Base-by-base conservation (phyloP, 1,140 invertebrate genomes). In the Lysiphlebus fabarum region DNA sequence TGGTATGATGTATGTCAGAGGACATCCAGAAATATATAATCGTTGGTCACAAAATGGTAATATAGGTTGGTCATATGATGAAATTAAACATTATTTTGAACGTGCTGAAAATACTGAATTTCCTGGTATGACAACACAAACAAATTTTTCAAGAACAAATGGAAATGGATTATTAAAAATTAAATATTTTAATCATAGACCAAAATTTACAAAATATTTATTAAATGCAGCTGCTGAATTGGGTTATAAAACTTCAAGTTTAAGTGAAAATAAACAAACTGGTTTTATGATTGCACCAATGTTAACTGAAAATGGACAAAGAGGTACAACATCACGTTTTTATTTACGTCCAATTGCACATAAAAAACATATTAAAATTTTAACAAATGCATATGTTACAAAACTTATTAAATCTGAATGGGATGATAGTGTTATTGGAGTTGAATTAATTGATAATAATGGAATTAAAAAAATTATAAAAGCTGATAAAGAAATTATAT, bases 21-120 rank as follows among this genome's bases (percentile, higher is more conserved):
- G 90, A 0, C 87, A 89, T 68, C 84, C 83, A 1, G 78, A 83
- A n/a, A 86, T 91, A 63, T 91, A 87, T 67, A 86, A 92, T 70
- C 77, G 82, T 42, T 91, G 89, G 88, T 83, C 79, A 6, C 75
- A 76, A 5, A 78, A 86, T 61, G 95, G 95, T 7, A 96, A 95
- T 61, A 71, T 74, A 2, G 92, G 91, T 2, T 98, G 95, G 95
- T 87, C 88, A 7, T 98, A 92, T 70, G 76, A 86, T 3, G 88
- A 93, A 54, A 81, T 95, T 0, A 72, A 90, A n/a, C 87, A 71
- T 10, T 81, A 80, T 53, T 82, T 82, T 62, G 75, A 77, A 44
- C 71, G 69, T 5, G 71, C 71, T 0, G 81, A 82, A 36, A 72
- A 80, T 50, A 79, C 79, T 0, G 26, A 64, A 0, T 59, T 68